Evolutionary conservation across 2,888 invertebrate species (phyloP).

Genomic region (Bellardia bayeri): DNA sequence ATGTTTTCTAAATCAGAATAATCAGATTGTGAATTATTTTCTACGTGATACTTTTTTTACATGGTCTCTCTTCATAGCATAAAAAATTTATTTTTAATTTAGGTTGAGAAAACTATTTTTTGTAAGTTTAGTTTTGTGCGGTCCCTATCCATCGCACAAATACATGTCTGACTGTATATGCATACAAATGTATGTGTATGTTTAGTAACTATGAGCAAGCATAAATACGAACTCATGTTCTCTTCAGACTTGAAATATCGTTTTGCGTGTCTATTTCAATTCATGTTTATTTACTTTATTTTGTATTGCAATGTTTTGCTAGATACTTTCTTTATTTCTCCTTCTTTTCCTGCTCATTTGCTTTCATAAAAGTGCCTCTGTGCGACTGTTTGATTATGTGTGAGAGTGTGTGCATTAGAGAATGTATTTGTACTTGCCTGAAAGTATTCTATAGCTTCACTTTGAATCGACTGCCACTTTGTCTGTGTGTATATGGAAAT

Average conservation of each 20-base stretch:
- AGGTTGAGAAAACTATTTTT: too few relatives aligned
- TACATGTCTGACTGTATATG: neutral
- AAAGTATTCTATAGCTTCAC: conserved; percentile 18
- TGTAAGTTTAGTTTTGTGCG: too few relatives aligned
- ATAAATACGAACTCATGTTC: conserved; percentile 9
- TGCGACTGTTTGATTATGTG: conserved; percentile 11
- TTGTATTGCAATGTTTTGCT: conserved; percentile 33
- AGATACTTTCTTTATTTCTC: conserved; percentile 26
- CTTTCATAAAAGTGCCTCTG: conserved; percentile 32
- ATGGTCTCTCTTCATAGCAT: too few relatives aligned
- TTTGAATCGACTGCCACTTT: conserved; percentile 30
- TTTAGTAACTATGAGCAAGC: neutral
- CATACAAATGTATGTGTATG: neutral
- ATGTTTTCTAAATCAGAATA: too few relatives aligned
- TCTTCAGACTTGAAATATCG: conserved; percentile 50
- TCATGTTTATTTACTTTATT: conserved; percentile 56
- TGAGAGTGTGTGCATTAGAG: neutral
- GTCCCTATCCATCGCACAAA: too few relatives aligned
- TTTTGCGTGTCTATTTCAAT: conserved; percentile 63
- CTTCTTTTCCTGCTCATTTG: conserved; percentile 63
- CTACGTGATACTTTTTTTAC: too few relatives aligned
- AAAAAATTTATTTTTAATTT: too few relatives aligned
- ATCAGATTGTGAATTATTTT: too few relatives aligned
- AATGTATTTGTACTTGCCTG: neutral
- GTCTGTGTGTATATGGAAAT: neutral